These are phyloP conservation scores for Sphaerophoria rueppellii DNA, from an alignment of 2,888 invertebrate genomes.

Conservation along the genomic window DNA sequence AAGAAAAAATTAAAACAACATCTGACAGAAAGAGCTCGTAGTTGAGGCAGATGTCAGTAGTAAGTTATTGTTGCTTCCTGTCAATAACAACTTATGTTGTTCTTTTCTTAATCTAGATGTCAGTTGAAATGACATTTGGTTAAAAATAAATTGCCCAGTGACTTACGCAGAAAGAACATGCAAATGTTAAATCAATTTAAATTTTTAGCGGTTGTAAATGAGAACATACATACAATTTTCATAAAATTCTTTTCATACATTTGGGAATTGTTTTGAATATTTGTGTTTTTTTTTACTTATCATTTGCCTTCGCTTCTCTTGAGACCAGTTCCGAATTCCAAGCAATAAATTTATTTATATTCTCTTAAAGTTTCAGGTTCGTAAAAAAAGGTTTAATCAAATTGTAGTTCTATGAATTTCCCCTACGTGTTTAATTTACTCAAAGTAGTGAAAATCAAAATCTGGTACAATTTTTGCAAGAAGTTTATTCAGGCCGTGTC, in stretches of 20 bases:
- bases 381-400: no score
- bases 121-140: not conserved
- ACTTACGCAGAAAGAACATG: not conserved
- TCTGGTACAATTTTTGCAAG: no score
- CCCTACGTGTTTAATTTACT: no score
- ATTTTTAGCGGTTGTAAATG: constrained; percentile 31
- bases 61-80: constrained; percentile 11
- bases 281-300: not conserved
- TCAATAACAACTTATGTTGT: constrained; percentile 16
- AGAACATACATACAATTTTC: not conserved
- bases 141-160: not conserved
- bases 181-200: constrained; percentile 28
- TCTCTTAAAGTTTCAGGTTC: no score
- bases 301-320: no score
- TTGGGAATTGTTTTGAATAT: not conserved
- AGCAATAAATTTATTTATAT: no score
- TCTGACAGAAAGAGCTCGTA: not conserved
- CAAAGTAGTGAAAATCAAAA: no score
- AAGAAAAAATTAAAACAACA: not conserved
- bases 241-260: not conserved
- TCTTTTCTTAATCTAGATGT: constrained; percentile 33
- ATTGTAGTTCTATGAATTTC: no score
- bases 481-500: no score
- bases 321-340: no score
- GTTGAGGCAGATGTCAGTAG: not conserved